These are phyloP conservation scores for Trialeurodes vaporariorum DNA, from an alignment of 1,140 invertebrate species.

Conservation along the genomic window DNA sequence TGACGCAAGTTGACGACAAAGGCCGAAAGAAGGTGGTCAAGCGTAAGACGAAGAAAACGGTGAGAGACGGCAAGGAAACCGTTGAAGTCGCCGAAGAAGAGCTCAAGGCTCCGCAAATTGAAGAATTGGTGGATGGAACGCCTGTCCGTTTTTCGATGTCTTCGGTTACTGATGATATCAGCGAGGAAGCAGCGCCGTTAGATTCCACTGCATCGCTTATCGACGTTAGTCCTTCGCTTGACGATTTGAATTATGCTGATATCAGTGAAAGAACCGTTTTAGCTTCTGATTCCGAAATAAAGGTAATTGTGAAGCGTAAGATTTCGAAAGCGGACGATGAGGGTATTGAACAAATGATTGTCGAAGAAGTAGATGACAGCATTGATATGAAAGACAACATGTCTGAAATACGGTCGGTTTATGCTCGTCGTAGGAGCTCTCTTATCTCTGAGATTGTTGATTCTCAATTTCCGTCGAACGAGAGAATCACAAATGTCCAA, in stretches of 20 bases:
- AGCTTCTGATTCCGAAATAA: constrained; percentile 8
- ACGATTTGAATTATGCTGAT: neutral
- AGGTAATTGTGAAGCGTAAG: neutral
- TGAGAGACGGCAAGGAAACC: no score
- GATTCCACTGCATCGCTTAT: neutral
- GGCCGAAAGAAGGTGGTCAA: no score
- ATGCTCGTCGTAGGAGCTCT: neutral
- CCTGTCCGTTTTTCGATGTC: neutral
- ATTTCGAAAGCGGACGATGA: neutral
- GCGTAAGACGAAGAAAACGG: no score
- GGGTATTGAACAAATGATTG: neutral
- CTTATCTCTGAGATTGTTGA: neutral
- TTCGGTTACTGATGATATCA: neutral
- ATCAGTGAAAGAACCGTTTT: neutral
- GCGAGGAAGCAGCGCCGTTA: neutral
- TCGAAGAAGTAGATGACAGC: neutral
- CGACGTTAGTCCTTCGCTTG: neutral
- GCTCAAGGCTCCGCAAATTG: neutral
- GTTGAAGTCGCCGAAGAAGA: no score
- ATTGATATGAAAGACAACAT: neutral
- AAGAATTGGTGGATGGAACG: neutral
- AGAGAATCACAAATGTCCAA: neutral
- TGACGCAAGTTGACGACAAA: no score
- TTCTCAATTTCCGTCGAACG: neutral
- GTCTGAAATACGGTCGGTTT: neutral